Evolutionary conservation across 1,140 invertebrate species (phyloP).

Genomic region (Rhagoletis zephyria): DNA sequence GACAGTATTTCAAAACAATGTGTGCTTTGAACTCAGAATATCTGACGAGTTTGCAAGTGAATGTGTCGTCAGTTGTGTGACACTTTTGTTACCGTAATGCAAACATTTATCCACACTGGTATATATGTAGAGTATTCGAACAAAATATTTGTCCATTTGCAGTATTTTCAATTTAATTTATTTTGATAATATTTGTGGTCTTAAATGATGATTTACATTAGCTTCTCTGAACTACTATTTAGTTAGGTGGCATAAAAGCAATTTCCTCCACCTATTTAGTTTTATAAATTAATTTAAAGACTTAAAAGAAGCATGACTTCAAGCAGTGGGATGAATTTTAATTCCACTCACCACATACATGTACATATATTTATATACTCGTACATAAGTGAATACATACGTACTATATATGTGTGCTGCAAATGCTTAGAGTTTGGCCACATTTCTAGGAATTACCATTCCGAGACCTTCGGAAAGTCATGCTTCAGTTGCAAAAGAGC

Average conservation of each 20-base stretch:
- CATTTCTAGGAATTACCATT: too few species aligned
- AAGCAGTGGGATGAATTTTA: too few species aligned
- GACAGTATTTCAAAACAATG: neutral
- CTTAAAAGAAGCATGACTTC: neutral
- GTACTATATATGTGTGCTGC: neutral
- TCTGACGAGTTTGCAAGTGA: neutral
- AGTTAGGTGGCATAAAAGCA: neutral
- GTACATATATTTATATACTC: too few species aligned
- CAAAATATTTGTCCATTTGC: neutral
- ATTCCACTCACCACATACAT: too few species aligned
- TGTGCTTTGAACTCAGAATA: slow-evolving; percentile 30
- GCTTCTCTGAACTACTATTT: neutral
- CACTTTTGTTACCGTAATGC: neutral
- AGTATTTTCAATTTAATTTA: neutral
- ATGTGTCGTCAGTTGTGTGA: neutral
- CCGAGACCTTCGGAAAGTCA: too few species aligned
- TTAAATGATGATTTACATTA: slow-evolving; percentile 23
- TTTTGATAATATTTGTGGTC: slow-evolving; percentile 21
- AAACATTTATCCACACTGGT: neutral
- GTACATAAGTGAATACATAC: too few species aligned
- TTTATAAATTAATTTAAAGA: neutral
- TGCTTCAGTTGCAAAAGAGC: too few species aligned
- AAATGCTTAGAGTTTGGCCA: too few species aligned
- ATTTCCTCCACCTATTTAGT: neutral
- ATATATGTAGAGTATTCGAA: neutral